phyloP scores from a whole-genome alignment of 2,888 invertebrate species.

The Yponomeuta sedellus region DNA sequence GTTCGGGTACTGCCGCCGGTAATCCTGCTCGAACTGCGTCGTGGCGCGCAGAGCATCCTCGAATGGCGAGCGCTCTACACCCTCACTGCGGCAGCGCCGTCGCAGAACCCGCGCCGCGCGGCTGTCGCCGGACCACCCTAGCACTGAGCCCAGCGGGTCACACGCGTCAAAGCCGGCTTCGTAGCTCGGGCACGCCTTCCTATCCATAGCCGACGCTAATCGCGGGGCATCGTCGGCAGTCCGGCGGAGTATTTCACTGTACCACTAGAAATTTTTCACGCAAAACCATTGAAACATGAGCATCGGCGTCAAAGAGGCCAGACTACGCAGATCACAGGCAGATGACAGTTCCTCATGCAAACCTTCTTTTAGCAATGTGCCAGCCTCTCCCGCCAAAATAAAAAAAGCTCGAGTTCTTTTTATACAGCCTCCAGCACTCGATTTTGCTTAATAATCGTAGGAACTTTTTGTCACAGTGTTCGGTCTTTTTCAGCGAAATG shows the following conservation, averaged over 20 bases:
- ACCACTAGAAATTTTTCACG: constrained; percentile 63
- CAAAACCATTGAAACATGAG: constrained; percentile 44
- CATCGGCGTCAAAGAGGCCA: constrained; percentile 48
- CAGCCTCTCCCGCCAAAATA: constrained; percentile 69
- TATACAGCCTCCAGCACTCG: background rate
- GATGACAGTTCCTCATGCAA: constrained; percentile 51
- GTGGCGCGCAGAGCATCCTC: constrained; percentile 46
- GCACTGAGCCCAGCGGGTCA: constrained; percentile 59
- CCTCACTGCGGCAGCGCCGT: constrained; percentile 71
- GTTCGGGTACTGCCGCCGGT: constrained; percentile 37
- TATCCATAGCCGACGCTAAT: constrained; percentile 62
- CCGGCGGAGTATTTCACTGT: constrained; percentile 50
- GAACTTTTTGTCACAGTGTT: background rate
- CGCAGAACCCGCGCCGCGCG: constrained; percentile 57
- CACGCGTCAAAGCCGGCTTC: constrained; percentile 67
- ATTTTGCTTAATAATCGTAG: background rate
- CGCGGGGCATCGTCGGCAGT: constrained; percentile 59
- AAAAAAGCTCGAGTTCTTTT: constrained; percentile 29
- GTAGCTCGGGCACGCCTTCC: constrained; percentile 63
- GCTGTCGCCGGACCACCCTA: constrained; percentile 49
- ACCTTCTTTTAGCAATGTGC: constrained; percentile 52
- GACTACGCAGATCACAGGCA: constrained; percentile 66
- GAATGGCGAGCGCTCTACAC: constrained; percentile 67
- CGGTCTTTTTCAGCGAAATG: background rate
- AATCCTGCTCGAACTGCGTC: constrained; percentile 17